Percentiles rank a stretch among this genome's conserved stretches.
Evolutionary conservation across 2,797 vertebrate species (phyloP).

Genomic region (Pteronotus mesoamericanus): DNA sequence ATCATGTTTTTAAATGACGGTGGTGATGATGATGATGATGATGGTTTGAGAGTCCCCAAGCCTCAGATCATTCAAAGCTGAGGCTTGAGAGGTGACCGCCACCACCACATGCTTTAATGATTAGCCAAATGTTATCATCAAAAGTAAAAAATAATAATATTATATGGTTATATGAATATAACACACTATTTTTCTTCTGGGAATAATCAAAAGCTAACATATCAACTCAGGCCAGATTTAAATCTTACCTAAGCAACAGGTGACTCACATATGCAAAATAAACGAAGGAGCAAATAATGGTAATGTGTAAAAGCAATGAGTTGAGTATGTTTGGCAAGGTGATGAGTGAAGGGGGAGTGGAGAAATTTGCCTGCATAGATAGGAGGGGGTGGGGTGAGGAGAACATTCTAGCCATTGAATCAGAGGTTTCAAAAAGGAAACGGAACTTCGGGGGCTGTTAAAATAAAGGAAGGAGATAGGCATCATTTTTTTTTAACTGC

Average conservation of each 20-base stretch:
- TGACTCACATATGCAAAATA: neutral
- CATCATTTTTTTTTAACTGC: neutral
- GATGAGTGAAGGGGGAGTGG: neutral
- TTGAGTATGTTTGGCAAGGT: neutral
- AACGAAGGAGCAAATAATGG: neutral
- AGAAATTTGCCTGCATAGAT: neutral
- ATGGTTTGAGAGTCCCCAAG: neutral
- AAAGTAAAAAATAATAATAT: neutral
- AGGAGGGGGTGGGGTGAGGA: constrained; percentile 17
- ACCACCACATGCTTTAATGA: neutral
- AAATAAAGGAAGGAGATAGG: constrained; percentile 66
- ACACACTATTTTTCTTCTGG: neutral
- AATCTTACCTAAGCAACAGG: neutral
- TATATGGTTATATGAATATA: neutral
- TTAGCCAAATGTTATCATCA: neutral
- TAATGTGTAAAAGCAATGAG: neutral
- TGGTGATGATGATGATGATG: neutral
- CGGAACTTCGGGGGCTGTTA: constrained; percentile 21
- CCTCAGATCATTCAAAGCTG: neutral
- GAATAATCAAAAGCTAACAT: neutral
- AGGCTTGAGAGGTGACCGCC: neutral
- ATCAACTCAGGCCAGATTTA: neutral
- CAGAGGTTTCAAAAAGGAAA: constrained; percentile 71
- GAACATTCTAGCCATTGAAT: constrained; percentile 49
- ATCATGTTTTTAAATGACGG: constrained; percentile 11